Conservation (phyloP, 2,797 vertebrate species). For the Hylomyscus alleni region DNA sequence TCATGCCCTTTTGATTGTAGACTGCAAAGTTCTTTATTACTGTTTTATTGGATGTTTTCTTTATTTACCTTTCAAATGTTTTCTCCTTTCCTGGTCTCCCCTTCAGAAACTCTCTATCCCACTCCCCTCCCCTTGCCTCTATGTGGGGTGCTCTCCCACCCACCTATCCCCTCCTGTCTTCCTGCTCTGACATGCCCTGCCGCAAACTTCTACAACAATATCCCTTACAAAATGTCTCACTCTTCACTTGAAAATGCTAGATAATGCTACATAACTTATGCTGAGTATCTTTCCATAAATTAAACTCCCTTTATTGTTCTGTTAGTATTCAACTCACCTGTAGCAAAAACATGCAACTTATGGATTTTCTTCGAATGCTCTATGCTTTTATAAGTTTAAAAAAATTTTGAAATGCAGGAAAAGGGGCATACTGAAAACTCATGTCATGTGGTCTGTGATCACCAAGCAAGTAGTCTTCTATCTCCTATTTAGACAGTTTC, state of each 20-base stretch:
- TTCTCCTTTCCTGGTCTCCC: too few species aligned
- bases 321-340: constrained; percentile 30
- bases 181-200: too few species aligned
- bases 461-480: neutral
- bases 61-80: too few species aligned
- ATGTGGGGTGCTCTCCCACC: too few species aligned
- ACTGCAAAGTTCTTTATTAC: neutral
- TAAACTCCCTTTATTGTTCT: constrained; percentile 43
- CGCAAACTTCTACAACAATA: neutral
- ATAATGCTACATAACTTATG: constrained; percentile 1
- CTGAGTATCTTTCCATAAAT: neutral
- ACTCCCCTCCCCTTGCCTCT: too few species aligned
- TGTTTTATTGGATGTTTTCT: too few species aligned
- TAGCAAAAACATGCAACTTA: neutral
- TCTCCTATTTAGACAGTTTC: neutral
- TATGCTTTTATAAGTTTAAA: neutral
- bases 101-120: too few species aligned
- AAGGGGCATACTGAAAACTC: neutral
- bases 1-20: neutral
- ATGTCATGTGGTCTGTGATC: neutral
- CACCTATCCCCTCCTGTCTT: too few species aligned
- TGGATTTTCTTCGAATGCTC: neutral
- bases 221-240: neutral
- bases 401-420: neutral
- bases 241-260: neutral